Evolutionary conservation across 2,113 vertebrate species (phyloP).

Genomic region (Dromas ardeola): DNA sequence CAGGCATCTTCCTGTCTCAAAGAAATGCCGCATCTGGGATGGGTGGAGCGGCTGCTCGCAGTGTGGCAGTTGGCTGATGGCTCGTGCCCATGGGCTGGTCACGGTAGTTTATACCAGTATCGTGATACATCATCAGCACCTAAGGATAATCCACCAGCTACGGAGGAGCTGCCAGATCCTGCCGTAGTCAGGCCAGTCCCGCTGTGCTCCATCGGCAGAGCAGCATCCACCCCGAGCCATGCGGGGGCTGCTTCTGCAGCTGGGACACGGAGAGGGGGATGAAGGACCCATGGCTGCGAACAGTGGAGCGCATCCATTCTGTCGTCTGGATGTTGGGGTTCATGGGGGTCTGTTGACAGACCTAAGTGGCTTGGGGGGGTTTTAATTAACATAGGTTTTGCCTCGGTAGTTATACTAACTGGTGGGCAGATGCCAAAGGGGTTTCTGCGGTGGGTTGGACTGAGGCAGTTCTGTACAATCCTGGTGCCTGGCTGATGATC

Average conservation of each 20-base stretch:
- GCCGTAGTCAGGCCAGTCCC: background rate
- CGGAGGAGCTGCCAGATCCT: background rate
- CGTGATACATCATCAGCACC: rapidly evolving
- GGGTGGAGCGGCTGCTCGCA: rapidly evolving
- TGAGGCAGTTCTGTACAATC: background rate
- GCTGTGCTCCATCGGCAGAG: background rate
- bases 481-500: background rate
- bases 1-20: background rate
- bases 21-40: background rate
- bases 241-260: background rate
- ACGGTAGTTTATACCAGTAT: background rate
- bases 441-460: background rate
- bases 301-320: rapidly evolving
- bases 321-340: background rate
- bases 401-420: too few relatives aligned
- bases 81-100: rapidly evolving
- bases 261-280: background rate
- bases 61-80: background rate
- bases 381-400: background rate
- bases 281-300: background rate
- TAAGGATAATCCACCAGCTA: background rate
- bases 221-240: rapidly evolving
- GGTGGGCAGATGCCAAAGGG: background rate
- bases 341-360: background rate
- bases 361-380: too few relatives aligned